Conservation (phyloP, 2,888 invertebrate genomes). For the Drosophila helvetica region DNA sequence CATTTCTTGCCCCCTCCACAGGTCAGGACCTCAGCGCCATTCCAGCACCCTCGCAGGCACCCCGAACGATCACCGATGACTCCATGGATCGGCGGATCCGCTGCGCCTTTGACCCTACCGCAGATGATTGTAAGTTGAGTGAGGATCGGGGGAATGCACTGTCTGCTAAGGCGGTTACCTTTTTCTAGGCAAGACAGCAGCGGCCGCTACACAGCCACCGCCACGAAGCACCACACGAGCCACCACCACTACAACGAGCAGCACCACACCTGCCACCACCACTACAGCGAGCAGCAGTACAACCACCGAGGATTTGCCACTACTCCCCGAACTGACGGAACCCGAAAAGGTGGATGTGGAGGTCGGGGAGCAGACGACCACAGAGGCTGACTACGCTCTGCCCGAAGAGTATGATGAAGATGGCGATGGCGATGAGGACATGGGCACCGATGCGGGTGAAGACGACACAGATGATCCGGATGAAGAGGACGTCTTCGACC, state of each 20-base stretch:
- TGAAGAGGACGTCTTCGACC: not conserved
- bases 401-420: conserved; percentile 6
- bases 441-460: not conserved
- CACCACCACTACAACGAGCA: not conserved
- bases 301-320: conserved; percentile 32
- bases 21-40: not conserved
- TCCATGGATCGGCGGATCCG: conserved; percentile 10
- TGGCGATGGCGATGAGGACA: not conserved
- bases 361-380: not conserved
- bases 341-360: not conserved
- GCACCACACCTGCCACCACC: conserved; percentile 4
- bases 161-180: not conserved
- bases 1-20: not conserved
- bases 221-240: not conserved
- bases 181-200: not conserved
- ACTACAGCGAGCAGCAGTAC: not conserved
- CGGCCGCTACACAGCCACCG: not conserved
- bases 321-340: conserved; percentile 2
- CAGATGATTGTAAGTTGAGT: conserved; percentile 25
- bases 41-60: not conserved
- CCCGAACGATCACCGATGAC: conserved; percentile 5
- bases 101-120: conserved; percentile 33
- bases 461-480: not conserved
- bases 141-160: not conserved
- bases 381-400: not conserved